A percentile compares a stretch with the other conserved stretches of the same genome.
phyloP scores from a whole-genome alignment of 2,797 vertebrate species.

The Monodelphis domestica region DNA sequence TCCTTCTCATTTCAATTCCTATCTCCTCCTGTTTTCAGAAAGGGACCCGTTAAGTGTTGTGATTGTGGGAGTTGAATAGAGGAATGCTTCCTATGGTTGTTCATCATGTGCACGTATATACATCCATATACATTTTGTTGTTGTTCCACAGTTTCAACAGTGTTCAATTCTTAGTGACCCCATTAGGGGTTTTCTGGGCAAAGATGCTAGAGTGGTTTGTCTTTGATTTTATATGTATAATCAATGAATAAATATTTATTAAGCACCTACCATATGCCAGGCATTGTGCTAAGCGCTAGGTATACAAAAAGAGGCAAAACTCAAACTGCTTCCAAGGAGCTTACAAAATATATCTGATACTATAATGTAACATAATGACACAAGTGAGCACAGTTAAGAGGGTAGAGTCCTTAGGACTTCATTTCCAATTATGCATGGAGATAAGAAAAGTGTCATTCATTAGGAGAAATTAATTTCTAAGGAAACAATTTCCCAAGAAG shows the following conservation, averaged over 20 bases:
- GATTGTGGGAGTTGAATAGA: not conserved
- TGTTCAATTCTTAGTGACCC: no score
- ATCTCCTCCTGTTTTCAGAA: not conserved
- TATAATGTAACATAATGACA: no score
- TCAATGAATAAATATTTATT: not conserved
- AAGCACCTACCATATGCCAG: no score
- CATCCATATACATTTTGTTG: no score
- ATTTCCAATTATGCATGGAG: not conserved
- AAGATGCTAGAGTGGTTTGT: no score
- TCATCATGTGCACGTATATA: not conserved
- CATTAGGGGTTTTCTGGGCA: no score
- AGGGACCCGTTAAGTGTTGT: not conserved
- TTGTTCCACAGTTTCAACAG: no score
- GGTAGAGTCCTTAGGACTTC: not conserved
- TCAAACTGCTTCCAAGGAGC: not conserved
- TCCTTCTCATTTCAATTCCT: not conserved
- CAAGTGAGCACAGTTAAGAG: not conserved
- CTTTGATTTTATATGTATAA: not conserved
- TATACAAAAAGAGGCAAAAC: not conserved
- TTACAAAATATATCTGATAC: not conserved
- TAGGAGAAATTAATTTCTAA: not conserved
- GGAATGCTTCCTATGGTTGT: not conserved
- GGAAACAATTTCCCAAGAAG: not conserved
- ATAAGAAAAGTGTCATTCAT: not conserved
- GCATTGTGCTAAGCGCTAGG: not conserved